These are phyloP conservation scores for Dryadula phaetusa DNA, from an alignment of 2,888 invertebrate genomes.

Conservation along the genomic window DNA sequence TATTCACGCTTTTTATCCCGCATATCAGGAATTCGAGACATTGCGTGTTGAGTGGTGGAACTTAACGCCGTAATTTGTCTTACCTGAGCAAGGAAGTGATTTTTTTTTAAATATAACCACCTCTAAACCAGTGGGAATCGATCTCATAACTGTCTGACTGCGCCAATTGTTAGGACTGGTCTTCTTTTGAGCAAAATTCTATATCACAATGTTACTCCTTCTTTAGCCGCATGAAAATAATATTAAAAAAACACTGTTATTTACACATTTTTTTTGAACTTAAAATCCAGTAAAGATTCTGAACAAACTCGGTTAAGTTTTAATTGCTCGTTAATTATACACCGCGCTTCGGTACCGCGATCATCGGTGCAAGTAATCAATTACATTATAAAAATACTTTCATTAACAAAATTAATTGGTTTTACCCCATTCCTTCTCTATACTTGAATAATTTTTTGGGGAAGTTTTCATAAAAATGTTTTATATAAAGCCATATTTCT, in stretches of 20 bases:
- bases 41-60: background rate
- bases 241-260: background rate
- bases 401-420: slow-evolving; percentile 20
- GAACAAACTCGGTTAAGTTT: slow-evolving; percentile 33
- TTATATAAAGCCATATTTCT: background rate
- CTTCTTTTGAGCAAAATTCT: too few species aligned
- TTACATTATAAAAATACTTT: slow-evolving; percentile 26
- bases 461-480: slow-evolving; percentile 7
- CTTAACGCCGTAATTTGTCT: background rate
- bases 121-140: too few species aligned
- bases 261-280: too few species aligned
- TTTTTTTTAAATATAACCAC: too few species aligned
- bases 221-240: too few species aligned
- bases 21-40: background rate
- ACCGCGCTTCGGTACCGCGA: slow-evolving; percentile 29
- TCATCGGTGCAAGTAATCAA: slow-evolving; percentile 38
- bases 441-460: slow-evolving; percentile 11
- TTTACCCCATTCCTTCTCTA: background rate
- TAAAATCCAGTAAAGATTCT: slow-evolving; percentile 22
- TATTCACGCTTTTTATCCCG: too few species aligned
- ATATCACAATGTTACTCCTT: too few species aligned
- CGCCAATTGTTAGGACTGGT: too few species aligned
- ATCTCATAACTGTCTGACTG: too few species aligned
- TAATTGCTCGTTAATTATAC: slow-evolving; percentile 41
- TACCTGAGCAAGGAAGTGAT: too few species aligned